Base-by-base conservation (phyloP, 1,140 invertebrate species). In the Atta cephalotes region DNA sequence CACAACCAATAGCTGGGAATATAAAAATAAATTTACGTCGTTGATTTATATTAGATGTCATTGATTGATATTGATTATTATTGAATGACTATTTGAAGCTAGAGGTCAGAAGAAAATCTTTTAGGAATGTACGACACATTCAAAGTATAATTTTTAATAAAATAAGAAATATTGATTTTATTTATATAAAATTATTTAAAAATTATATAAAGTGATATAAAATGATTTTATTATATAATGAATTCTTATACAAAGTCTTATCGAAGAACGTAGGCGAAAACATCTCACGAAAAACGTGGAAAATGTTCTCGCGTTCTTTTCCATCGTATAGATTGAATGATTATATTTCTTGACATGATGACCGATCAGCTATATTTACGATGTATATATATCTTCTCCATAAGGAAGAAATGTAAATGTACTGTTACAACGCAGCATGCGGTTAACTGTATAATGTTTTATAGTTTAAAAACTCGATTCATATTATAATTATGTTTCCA, bases 381-480 rank as follows among this genome's bases (percentile, higher is more conserved):
- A 21, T 18, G 14, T 14, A 45, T 45, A 10, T 58, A 62, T 71
- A 21, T 21, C 9, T 9, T 56, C 3, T 39, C 45, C 58, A 31
- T 53, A 68, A 25, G 35, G 9, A 70, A 60, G 51, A 87, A 53
- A 53, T 4, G 39, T 58, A 60, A 79, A 84, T 91, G 85, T 92
- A 91, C 91, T 90, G 91, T 92, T 92, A 92, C 65, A 62, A 62
- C 77, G 68, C 66, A 85, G 76, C 62, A 62, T 76, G 86, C 87
- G 86, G 84, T 80, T 93, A 93, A 93, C 92, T 92, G 92, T 93
- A 92, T 91, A 92, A 70, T 86, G 79, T 90, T 56, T 58, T 45
- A 51, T 39, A 63, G 21, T n/a, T 60, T 80, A 56, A 80, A 31
- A 70, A 45, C 78, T 70, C 78, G 21, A 56, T 45, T 56, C 65